Base-by-base conservation (phyloP, 2,797 vertebrate species). In the Chiroxiphia lanceolata region DNA sequence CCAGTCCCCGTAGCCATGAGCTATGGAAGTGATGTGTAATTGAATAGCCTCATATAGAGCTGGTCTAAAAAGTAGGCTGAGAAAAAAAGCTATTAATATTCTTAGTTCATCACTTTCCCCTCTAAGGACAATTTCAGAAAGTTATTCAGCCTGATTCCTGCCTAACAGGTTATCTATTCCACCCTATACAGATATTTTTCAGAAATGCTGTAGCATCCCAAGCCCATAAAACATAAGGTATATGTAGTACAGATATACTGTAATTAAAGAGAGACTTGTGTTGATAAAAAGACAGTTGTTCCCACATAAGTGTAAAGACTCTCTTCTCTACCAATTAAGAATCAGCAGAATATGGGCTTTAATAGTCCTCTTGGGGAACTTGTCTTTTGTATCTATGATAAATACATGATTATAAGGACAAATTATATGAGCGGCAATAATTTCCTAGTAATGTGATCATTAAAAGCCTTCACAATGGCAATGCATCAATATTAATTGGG, bases 401-500 rank as follows among this genome's bases (percentile, higher is more conserved):
- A 99, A 99, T 98, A 98, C 98, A 97, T 98, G 98, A 99, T 99
- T 99, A 99, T 98, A 98, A 98, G 98, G 98, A 99, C 97, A 98
- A 98, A 98, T 98, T 98, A 98, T 98, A 98, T 98, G 98, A 98
- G 97, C 83, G 96, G 98, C 98, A 98, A 99, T 99, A 98, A 99
- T 99, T 98, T 98, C 97, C 96, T 95, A 94, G 98, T 98, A 98
- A 98, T 97, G 96, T 88, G 97, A 98, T 98, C 98, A 98, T 99
- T 99, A 99, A 98, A 98, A 98, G 96, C 96, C 94, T 97, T 98
- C 97, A 96, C 90, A 97, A 97, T 94, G 97, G 98, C 98, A 98
- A 98, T 99, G 98, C 95, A 99, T 99, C 99, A 99, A 95, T 96
- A 96, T 98, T 99, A 99, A 99, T 99, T 99, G 98, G 98, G 97